These are phyloP conservation scores for Ligdia adustata DNA, from an alignment of 2,888 invertebrate species.

Conservation along the genomic window DNA sequence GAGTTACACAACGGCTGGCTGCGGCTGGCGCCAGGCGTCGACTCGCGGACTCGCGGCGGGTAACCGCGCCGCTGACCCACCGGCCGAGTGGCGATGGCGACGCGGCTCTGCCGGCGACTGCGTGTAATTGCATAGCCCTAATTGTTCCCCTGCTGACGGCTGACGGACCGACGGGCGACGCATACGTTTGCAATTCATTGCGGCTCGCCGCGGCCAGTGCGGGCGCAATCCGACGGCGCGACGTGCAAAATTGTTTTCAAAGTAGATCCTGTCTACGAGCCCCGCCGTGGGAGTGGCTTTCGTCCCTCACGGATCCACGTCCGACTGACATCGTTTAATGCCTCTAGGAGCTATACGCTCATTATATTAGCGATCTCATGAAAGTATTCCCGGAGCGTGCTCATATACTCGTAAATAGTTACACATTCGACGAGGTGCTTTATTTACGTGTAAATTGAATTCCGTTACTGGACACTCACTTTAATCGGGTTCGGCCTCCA, in stretches of 20 bases:
- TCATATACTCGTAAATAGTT: conserved; percentile 36
- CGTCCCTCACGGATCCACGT: conserved; percentile 58
- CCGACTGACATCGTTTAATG: conserved; percentile 64
- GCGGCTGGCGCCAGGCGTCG: conserved; percentile 69
- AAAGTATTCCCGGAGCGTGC: conserved; percentile 44
- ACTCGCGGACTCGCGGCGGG: conserved; percentile 50
- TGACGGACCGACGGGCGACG: conserved; percentile 55
- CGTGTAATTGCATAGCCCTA: conserved; percentile 78
- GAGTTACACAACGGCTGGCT: conserved; percentile 70
- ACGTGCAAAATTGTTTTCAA: conserved; percentile 74
- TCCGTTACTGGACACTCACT: conserved; percentile 51
- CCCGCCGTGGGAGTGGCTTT: conserved; percentile 56
- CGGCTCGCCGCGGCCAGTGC: conserved; percentile 40
- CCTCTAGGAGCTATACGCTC: conserved; percentile 42
- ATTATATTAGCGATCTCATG: conserved; percentile 36
- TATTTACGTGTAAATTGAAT: conserved; percentile 49
- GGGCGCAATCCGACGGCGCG: conserved; percentile 56
- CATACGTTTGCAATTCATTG: conserved; percentile 75
- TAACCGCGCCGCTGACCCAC: conserved; percentile 79
- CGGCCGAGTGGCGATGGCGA: conserved; percentile 61
- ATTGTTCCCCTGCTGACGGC: conserved; percentile 65
- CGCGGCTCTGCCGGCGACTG: conserved; percentile 47
- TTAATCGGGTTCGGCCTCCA: conserved; percentile 37
- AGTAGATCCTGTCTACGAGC: conserved; percentile 67
- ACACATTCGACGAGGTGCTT: conserved; percentile 33